Evolutionary conservation across 2,888 invertebrate genomes (phyloP).

Genomic region (Caenorhabditis sinica): DNA sequence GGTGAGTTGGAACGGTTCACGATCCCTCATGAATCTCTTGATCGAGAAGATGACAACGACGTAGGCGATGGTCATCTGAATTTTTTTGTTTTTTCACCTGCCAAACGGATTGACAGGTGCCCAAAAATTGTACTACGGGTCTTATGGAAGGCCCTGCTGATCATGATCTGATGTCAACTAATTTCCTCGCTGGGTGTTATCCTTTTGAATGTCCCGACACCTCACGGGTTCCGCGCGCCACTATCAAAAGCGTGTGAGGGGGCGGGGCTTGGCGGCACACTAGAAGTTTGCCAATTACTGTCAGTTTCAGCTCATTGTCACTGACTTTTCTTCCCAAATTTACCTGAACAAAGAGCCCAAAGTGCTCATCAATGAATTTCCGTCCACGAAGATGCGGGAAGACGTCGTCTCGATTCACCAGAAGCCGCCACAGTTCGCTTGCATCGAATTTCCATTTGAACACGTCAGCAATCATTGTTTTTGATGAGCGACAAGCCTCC

Average conservation of each 20-base stretch:
- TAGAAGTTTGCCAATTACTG: too few relatives aligned
- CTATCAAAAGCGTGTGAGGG: neutral
- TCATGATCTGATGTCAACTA: neutral
- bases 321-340: too few relatives aligned
- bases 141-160: neutral
- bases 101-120: neutral
- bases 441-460: constrained; percentile 55
- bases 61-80: constrained; percentile 66
- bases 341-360: constrained; percentile 46
- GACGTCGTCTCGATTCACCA: constrained; percentile 40
- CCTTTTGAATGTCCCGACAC: neutral
- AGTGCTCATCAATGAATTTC: constrained; percentile 30
- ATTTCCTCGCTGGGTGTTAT: neutral
- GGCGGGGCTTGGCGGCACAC: constrained; percentile 7
- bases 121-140: neutral
- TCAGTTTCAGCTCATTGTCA: neutral
- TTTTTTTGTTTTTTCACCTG: neutral
- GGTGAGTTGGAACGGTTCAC: constrained; percentile 83
- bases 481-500: constrained; percentile 37
- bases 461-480: constrained; percentile 47
- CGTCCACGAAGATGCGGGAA: constrained; percentile 48
- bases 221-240: constrained; percentile 10
- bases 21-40: constrained; percentile 84
- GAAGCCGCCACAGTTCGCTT: constrained; percentile 38
- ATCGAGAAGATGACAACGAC: constrained; percentile 83